Percentiles rank a stretch among this genome's conserved stretches.
These are phyloP conservation scores for Enteromius mattozi DNA, from an alignment of 2,797 vertebrate genomes.

Conservation along the genomic window DNA sequence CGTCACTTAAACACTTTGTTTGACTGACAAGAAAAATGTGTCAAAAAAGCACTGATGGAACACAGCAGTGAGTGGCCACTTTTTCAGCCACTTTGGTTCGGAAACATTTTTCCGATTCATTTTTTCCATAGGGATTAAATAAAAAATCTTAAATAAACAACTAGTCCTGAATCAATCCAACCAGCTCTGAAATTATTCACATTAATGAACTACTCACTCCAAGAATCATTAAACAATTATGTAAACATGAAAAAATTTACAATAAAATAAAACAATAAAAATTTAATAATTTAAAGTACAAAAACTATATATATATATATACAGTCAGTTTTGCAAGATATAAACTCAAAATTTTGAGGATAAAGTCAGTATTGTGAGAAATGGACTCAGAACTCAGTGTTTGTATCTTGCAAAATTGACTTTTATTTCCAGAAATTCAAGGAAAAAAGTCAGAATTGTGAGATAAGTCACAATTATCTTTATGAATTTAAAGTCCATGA, in stretches of 20 bases:
- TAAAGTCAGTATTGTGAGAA: too few relatives aligned
- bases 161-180: background rate
- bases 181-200: background rate
- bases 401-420: too few relatives aligned
- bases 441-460: background rate
- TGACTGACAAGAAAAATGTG: background rate
- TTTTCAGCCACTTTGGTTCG: background rate
- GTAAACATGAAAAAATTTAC: background rate
- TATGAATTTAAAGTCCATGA: background rate
- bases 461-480: background rate
- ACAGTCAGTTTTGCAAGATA: too few relatives aligned
- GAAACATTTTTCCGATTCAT: background rate
- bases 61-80: background rate
- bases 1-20: conserved; percentile 19
- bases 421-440: background rate
- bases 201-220: background rate
- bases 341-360: too few relatives aligned
- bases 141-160: background rate
- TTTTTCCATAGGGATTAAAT: background rate
- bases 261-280: background rate
- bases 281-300: background rate
- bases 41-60: background rate
- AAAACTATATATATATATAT: background rate
- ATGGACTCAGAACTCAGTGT: too few relatives aligned
- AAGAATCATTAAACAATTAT: background rate